These are phyloP conservation scores for Asobara japonica DNA, from an alignment of 1,140 invertebrate species.

Conservation along the genomic window DNA sequence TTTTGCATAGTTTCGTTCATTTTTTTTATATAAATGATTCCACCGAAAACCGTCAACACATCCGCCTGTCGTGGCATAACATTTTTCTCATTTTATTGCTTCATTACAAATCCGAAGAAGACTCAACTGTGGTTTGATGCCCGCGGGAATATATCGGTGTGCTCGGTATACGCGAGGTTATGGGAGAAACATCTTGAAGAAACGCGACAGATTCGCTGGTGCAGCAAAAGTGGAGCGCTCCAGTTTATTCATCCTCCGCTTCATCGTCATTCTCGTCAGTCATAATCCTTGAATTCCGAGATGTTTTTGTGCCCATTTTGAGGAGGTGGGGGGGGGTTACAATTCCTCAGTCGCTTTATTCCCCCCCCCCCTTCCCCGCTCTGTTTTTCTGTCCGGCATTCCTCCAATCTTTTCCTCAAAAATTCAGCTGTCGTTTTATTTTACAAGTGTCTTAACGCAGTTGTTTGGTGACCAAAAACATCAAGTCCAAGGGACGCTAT, in stretches of 20 bases:
- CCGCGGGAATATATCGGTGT: constrained; percentile 28
- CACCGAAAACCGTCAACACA: constrained; percentile 46
- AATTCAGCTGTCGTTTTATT: background rate
- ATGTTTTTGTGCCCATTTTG: background rate
- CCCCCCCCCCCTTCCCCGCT: background rate
- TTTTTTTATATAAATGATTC: constrained; percentile 50
- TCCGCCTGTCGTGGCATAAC: constrained; percentile 50
- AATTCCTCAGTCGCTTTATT: background rate
- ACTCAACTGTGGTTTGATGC: constrained; percentile 11
- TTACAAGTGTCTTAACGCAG: background rate
- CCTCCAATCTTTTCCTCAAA: background rate
- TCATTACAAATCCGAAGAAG: constrained; percentile 54
- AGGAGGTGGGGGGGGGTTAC: background rate
- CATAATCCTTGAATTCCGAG: background rate
- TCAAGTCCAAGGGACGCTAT: background rate
- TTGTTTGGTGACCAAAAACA: background rate
- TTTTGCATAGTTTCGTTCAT: too few relatives aligned
- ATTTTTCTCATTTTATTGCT: constrained; percentile 64
- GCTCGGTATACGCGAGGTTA: background rate
- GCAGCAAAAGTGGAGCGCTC: background rate
- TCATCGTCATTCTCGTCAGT: background rate
- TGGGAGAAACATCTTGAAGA: background rate
- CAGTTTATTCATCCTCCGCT: background rate
- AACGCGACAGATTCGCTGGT: background rate
- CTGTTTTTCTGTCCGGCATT: background rate